These are phyloP conservation scores for Drosophila chauvacae DNA, from an alignment of 1,140 invertebrate species.

Conservation along the genomic window DNA sequence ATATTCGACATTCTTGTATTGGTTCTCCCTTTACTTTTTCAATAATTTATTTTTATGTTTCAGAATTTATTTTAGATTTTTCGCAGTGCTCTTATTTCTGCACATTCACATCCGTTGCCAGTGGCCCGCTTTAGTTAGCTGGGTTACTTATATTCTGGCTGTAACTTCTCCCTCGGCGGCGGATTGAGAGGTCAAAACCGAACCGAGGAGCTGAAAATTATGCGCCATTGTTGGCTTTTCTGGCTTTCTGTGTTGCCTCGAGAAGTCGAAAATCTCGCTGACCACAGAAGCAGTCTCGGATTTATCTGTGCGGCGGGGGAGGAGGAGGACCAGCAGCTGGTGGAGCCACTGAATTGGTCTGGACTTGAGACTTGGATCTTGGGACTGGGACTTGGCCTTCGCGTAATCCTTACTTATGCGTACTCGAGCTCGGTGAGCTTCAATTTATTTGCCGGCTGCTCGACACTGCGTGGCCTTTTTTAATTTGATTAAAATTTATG, in stretches of 20 bases:
- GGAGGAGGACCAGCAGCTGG: constrained; percentile 8
- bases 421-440: constrained; percentile 37
- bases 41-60: background rate
- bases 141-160: constrained; percentile 10
- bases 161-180: constrained; percentile 56
- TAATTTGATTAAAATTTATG: constrained; percentile 83
- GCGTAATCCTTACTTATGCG: constrained; percentile 80
- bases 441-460: constrained; percentile 66
- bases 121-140: constrained; percentile 40
- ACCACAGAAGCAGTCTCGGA: constrained; percentile 20
- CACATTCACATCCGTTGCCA: constrained; percentile 20
- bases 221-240: constrained; percentile 70
- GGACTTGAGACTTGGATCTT: constrained; percentile 1
- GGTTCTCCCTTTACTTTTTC: background rate
- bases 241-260: constrained; percentile 18
- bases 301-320: constrained; percentile 8
- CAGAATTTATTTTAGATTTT: background rate
- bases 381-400: constrained; percentile 16
- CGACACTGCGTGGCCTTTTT: constrained; percentile 59
- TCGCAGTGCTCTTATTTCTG: constrained; percentile 11
- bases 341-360: constrained; percentile 23
- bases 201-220: constrained; percentile 69
- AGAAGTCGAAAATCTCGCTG: constrained; percentile 22
- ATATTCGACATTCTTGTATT: background rate
- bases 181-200: constrained; percentile 79